Evolutionary conservation across 2,113 vertebrate genomes (phyloP).

Genomic region (Periophthalmodon schlosseri): DNA sequence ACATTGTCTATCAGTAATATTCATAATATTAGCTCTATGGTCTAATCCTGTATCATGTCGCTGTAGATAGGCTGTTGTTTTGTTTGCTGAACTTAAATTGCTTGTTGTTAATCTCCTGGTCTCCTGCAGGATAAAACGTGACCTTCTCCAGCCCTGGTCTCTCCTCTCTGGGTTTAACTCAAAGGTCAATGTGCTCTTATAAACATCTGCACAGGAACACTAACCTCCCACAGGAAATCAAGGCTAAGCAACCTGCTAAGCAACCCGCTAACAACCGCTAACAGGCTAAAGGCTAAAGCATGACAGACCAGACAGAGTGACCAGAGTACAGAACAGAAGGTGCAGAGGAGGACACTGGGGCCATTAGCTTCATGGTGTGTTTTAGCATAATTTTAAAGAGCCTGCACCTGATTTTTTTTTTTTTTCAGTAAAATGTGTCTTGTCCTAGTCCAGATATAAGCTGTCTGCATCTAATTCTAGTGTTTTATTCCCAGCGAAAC

Average conservation of each 20-base stretch:
- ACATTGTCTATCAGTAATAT: not conserved
- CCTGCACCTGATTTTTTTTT: too few relatives aligned
- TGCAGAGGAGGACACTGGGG: conserved; percentile 38
- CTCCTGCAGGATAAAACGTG: conserved; percentile 27
- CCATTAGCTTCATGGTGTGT: conserved; percentile 24
- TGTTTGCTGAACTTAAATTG: not conserved
- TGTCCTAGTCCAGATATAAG: too few relatives aligned
- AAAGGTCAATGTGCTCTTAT: conserved; percentile 60
- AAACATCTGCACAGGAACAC: conserved; percentile 53
- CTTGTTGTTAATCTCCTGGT: not conserved
- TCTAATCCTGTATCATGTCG: not conserved
- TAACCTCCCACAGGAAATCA: conserved; percentile 49
- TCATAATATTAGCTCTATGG: not conserved
- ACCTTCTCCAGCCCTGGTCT: conserved; percentile 49
- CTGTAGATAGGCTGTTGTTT: not conserved
- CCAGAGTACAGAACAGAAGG: too few relatives aligned
- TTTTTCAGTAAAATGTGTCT: too few relatives aligned
- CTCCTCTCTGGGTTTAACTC: conserved; percentile 45
- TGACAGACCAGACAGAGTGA: not conserved
- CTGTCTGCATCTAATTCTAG: too few relatives aligned
- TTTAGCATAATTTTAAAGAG: too few relatives aligned
- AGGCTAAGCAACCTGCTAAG: conserved; percentile 16
- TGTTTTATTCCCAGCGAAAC: too few relatives aligned
- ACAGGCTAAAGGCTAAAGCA: conserved; percentile 3
- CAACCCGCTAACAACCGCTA: conserved; percentile 3